Evolutionary conservation across 1,140 invertebrate species (phyloP).

Genomic region (Acromyrmex echinatior): DNA sequence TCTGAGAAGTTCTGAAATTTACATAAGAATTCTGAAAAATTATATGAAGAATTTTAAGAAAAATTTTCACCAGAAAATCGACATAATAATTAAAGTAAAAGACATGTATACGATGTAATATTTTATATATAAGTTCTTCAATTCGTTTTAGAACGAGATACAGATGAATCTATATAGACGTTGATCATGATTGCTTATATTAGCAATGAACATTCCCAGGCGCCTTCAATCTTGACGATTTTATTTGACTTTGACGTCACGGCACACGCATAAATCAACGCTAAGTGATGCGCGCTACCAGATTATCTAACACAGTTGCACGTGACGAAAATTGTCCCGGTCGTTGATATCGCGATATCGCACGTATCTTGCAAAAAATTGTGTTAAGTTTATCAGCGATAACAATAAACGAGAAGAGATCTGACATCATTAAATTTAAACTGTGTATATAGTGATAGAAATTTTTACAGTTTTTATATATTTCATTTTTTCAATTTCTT

Average conservation of each 20-base stretch:
- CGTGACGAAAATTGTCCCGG: constrained; percentile 6
- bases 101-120: background rate
- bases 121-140: background rate
- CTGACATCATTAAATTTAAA: background rate
- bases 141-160: background rate
- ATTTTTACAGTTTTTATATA: background rate
- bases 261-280: background rate
- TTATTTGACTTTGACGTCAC: constrained; percentile 47
- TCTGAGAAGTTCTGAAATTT: no score
- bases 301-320: constrained; percentile 7
- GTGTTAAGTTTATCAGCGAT: background rate
- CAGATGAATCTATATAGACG: background rate
- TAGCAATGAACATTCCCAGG: background rate
- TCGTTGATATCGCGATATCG: constrained; percentile 1
- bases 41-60: no score
- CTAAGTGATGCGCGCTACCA: background rate
- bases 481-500: no score
- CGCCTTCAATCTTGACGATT: background rate
- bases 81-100: no score
- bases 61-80: no score
- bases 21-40: no score
- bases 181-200: background rate
- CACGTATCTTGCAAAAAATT: constrained; percentile 34
- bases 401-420: background rate
- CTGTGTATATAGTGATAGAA: background rate